These are phyloP conservation scores for Coracopsis vasa DNA, from an alignment of 2,113 vertebrate genomes.

Conservation along the genomic window DNA sequence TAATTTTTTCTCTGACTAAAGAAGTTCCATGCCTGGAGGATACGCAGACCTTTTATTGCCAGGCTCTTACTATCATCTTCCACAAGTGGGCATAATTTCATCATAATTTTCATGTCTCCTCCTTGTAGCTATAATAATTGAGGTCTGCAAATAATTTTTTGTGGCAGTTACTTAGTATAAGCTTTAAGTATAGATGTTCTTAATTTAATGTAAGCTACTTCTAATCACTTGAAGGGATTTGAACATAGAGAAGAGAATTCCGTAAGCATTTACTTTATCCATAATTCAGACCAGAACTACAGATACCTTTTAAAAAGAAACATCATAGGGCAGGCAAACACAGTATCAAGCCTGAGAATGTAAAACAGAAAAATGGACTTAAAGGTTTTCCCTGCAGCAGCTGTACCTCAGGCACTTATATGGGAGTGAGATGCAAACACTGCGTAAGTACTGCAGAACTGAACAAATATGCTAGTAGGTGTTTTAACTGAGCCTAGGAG, in stretches of 20 bases:
- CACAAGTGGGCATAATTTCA: neutral
- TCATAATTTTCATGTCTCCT: neutral
- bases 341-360: neutral
- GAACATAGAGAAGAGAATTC: neutral
- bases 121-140: neutral
- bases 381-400: neutral
- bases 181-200: neutral
- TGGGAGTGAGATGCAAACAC: neutral
- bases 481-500: neutral
- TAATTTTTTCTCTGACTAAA: neutral
- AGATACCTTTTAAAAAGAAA: neutral
- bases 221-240: neutral
- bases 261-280: neutral
- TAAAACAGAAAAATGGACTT: neutral
- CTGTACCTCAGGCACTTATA: neutral
- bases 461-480: neutral
- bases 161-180: neutral
- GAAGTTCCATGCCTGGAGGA: neutral
- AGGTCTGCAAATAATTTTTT: neutral
- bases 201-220: neutral
- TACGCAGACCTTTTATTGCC: neutral
- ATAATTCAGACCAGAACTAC: neutral
- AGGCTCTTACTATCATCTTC: neutral
- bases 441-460: neutral
- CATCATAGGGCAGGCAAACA: neutral